Evolutionary conservation across 2,113 vertebrate species (phyloP).

Genomic region (Tyto alba): DNA sequence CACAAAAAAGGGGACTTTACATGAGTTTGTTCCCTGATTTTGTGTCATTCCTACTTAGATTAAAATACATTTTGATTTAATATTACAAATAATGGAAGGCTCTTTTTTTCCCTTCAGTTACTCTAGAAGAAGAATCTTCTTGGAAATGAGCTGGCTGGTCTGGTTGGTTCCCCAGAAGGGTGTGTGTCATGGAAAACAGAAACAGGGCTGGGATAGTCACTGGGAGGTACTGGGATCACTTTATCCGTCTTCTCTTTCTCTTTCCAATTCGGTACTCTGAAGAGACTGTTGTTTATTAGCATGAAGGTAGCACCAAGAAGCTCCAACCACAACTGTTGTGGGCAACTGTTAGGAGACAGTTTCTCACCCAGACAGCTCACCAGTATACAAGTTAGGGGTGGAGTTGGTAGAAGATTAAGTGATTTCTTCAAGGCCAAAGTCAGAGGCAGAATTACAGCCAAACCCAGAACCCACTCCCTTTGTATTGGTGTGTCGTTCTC

Average conservation of each 20-base stretch:
- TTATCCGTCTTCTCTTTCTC: background rate
- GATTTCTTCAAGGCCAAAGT: background rate
- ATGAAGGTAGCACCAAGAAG: background rate
- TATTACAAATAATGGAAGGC: background rate
- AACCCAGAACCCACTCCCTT: background rate
- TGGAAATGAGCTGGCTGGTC: background rate
- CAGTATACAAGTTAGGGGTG: background rate
- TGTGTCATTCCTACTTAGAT: background rate
- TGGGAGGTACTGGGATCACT: background rate
- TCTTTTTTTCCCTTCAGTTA: background rate
- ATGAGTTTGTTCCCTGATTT: background rate
- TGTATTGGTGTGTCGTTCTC: accelerated
- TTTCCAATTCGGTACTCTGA: background rate
- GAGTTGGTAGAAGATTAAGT: accelerated
- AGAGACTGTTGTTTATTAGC: background rate
- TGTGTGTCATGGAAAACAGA: background rate
- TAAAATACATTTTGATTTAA: background rate
- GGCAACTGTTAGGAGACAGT: background rate
- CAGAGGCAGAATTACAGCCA: background rate
- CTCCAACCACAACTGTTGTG: background rate
- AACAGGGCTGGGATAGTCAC: background rate
- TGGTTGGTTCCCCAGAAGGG: background rate
- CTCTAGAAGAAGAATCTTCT: background rate
- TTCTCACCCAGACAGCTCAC: background rate
- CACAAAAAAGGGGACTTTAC: background rate